phyloP scores from a whole-genome alignment of 2,888 invertebrate species.

The Lasioglossum figueresi region DNA sequence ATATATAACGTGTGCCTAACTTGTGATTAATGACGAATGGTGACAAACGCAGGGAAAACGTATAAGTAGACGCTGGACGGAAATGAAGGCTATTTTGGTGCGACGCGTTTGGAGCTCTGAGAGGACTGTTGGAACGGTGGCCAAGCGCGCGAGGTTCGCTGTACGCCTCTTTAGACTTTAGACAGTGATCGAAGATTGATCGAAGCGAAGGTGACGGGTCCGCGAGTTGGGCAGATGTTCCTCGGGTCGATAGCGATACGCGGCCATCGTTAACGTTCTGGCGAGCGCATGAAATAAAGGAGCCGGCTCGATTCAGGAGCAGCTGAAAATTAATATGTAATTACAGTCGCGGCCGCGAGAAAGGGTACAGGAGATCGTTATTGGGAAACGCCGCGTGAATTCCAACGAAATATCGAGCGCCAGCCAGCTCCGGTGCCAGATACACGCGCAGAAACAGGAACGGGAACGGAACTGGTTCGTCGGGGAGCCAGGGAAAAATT shows the following conservation, averaged over 20 bases:
- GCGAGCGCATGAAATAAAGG: slow-evolving; percentile 1
- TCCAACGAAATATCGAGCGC: slow-evolving; percentile 49
- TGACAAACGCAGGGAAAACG: too few species aligned
- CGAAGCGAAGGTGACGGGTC: neutral
- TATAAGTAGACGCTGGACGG: too few species aligned
- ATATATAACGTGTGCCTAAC: too few species aligned
- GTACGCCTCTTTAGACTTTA: too few species aligned
- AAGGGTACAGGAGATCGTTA: slow-evolving; percentile 64
- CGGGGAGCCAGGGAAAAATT: slow-evolving; percentile 42
- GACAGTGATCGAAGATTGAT: too few species aligned
- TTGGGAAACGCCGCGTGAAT: slow-evolving; percentile 71
- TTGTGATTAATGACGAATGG: too few species aligned
- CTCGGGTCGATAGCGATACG: neutral
- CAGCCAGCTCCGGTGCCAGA: neutral
- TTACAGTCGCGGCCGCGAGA: slow-evolving; percentile 23
- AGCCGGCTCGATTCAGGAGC: slow-evolving; percentile 27
- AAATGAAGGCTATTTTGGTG: too few species aligned
- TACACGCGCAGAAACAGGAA: neutral
- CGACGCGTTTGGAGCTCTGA: too few species aligned
- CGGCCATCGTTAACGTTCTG: slow-evolving; percentile 2
- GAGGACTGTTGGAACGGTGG: too few species aligned
- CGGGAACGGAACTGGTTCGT: slow-evolving; percentile 53
- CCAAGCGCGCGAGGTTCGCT: too few species aligned
- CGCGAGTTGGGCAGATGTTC: neutral
- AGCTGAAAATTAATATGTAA: slow-evolving; percentile 51